A percentile compares a stretch with the other conserved stretches of the same genome.
phyloP scores from a whole-genome alignment of 2,797 vertebrate species.

The Spatula versicolor region DNA sequence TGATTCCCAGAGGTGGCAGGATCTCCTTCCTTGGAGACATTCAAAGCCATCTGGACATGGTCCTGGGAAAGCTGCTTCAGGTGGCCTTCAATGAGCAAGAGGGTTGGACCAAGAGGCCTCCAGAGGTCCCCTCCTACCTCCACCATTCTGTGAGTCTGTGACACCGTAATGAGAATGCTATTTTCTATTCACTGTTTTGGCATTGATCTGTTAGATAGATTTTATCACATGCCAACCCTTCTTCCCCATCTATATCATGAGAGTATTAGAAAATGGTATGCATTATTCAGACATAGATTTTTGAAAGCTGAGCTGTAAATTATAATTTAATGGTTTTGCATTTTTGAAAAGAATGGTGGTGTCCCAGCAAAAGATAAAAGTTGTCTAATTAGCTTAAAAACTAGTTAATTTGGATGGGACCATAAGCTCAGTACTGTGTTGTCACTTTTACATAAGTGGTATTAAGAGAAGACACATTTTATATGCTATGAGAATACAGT shows the following conservation, averaged over 20 bases:
- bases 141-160: neutral
- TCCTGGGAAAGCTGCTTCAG: neutral
- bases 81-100: neutral
- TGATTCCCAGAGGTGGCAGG: accelerated
- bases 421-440: neutral
- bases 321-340: neutral
- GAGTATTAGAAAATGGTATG: neutral
- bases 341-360: neutral
- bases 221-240: neutral
- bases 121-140: neutral
- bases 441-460: neutral
- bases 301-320: neutral
- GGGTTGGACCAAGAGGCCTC: neutral
- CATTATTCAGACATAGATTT: neutral
- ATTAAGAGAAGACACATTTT: neutral
- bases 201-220: neutral
- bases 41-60: neutral
- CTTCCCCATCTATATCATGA: neutral
- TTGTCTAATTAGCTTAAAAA: neutral
- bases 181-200: neutral
- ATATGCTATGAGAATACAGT: neutral
- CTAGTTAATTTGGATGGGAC: neutral
- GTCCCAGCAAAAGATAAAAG: neutral
- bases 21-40: neutral
- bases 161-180: neutral